Base-by-base conservation (phyloP, 2,797 vertebrate genomes). In the Arrhamphus sclerolepis region DNA sequence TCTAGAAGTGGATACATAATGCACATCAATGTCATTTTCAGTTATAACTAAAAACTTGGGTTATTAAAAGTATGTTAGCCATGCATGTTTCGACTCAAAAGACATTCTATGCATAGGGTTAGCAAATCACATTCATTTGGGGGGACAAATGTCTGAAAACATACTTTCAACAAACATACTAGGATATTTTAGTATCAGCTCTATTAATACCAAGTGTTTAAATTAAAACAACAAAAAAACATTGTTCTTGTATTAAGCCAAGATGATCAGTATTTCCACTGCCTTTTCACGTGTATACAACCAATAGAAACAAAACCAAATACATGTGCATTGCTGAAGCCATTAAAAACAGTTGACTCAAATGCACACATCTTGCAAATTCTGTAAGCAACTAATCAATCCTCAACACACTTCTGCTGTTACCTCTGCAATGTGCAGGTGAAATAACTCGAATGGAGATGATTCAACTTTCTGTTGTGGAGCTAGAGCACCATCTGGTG, bases 401-500 rank as follows among this genome's bases (percentile, higher is more conserved):
- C 7, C 41, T 3, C 41, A 3, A 9, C 41, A 48, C 56, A 58
- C 6, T 7, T 29, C 50, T 41, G 41, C 13, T 46, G n/a, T 43
- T 41, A 51, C n/a, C 17, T 43, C 39, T 18, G 7, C 21, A 46
- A 29, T 41, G 22, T 11, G 9, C 17, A 53, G 47, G 42, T 17
- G 22, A 48, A 39, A 29, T 56, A n/a, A 72, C 19, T 24, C 1
- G 28, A 10, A 18, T 43, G 59, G 28, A 24, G 46, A 29, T 7
- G 6, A 28, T 2, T n/a, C 18, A 19, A 40, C 4, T 19, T 8
- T 62, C 1, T 22, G 29, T 11, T 11, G 22, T 62, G 53, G 56
- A 46, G 3, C 21, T 17, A 68, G 7, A 34, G 55, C 11, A 68
- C 86, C 89, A 81, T 70, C 90, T 82, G 63, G 77, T 84, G 90